Base-by-base conservation (phyloP, 2,113 vertebrate species). In the human region DNA sequence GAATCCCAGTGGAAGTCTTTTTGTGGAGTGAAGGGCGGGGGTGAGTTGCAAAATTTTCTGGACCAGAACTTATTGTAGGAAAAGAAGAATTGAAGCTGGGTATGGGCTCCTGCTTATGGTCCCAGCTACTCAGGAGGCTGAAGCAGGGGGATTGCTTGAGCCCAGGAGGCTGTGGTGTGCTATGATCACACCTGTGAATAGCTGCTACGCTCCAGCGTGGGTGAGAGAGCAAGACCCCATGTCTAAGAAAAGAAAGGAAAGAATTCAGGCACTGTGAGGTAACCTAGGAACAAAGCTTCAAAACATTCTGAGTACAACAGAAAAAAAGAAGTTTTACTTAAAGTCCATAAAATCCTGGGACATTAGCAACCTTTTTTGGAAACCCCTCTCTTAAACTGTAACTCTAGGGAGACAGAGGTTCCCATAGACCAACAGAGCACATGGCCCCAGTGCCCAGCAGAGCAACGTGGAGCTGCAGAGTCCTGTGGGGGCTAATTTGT, bases 381-480 rank as follows among this genome's bases (percentile, higher is more conserved):
- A 70, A 43, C 6, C 23, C 6, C 10, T 59, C 55, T 86, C 32
- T 70, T 75, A 68, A 80, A 75, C 23, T 13, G 11, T 52, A 48
- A 82, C 8, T 72, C 10, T 5, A 12, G 23, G 18, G 5, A 55
- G 25, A 85, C 18, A 70, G 89, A 68, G 11, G 32, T 30, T 25
- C 25, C 14, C 6, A 0, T 0, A 35, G 45, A 40, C 35, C 35
- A 48, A 57, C 0, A 18, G 43, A 35, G 8, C 2, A 0, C 1
- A 3, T 20, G 64, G 18, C 52, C 20, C 1, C 18, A 6, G 10
- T 30, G 30, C 57, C 32, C 20, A 32, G 22, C 72, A 68, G 20
- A 55, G 4, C 14, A 0, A 38, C 2, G 0, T 4, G 40, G 43
- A 75, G 43, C 27, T 35, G 22, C 30, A n/a, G 20, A 52, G 48